Conservation (phyloP, 2,113 vertebrate genomes). For the Malurus alboscapulatus region DNA sequence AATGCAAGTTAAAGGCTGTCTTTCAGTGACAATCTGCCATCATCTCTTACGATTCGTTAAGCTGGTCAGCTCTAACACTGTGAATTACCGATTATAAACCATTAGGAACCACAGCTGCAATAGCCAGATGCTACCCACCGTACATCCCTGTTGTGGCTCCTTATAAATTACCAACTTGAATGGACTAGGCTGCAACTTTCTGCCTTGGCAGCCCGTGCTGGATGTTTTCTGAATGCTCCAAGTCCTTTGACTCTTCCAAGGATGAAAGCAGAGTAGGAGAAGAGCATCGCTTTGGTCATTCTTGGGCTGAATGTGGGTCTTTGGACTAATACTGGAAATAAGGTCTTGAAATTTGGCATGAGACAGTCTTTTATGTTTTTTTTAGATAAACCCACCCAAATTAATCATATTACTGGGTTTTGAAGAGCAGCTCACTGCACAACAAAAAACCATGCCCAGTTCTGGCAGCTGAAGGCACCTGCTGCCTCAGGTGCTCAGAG, state of each 20-base stretch:
- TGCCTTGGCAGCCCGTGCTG: neutral
- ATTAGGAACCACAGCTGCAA: neutral
- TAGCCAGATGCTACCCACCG: neutral
- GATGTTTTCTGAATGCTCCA: fast-evolving
- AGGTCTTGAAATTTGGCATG: neutral
- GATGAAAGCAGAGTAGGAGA: neutral
- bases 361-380: neutral
- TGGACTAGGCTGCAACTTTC: neutral
- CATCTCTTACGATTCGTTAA: neutral
- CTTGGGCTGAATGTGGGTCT: neutral
- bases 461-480: neutral
- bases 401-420: neutral
- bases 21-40: neutral
- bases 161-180: neutral
- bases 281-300: neutral
- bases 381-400: neutral
- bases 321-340: neutral
- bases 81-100: neutral
- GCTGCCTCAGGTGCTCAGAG: neutral
- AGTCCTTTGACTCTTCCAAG: neutral
- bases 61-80: neutral
- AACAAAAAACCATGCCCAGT: neutral
- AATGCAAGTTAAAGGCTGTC: neutral
- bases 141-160: neutral
- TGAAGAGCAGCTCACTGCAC: neutral